Conservation (phyloP, 2,113 vertebrate genomes). For the Gracilinanus agilis region DNA sequence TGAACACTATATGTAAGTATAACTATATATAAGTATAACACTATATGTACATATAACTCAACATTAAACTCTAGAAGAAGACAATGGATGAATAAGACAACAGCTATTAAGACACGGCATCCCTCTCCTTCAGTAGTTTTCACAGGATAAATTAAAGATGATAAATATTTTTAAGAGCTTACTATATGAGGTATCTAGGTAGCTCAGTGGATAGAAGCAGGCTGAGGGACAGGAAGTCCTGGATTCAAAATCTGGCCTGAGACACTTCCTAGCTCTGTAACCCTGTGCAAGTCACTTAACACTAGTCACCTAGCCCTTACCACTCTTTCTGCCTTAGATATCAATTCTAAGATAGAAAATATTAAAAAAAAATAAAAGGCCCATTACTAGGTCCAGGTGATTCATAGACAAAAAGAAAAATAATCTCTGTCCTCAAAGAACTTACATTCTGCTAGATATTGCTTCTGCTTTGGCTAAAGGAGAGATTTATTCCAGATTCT, state of each 20-base stretch:
- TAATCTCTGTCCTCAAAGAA: neutral
- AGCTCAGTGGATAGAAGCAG: no score
- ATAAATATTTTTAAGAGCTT: neutral
- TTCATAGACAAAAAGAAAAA: neutral
- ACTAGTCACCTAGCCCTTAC: no score
- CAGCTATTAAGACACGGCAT: neutral
- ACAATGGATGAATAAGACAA: neutral
- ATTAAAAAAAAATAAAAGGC: no score
- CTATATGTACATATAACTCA: neutral
- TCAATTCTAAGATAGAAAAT: no score
- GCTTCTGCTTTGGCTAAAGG: neutral
- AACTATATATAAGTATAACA: neutral
- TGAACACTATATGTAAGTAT: neutral
- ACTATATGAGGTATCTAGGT: neutral
- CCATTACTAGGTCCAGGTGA: neutral
- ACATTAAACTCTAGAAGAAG: neutral
- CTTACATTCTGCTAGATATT: neutral
- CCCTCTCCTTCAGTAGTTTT: neutral
- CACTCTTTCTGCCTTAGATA: no score
- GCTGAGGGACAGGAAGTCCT: no score
- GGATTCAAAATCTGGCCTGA: no score
- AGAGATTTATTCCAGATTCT: neutral
- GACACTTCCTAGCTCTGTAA: no score
- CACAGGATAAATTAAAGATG: neutral
- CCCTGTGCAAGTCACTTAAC: no score